phyloP scores from a whole-genome alignment of 2,888 invertebrate genomes.

The Sesamia inferens region DNA sequence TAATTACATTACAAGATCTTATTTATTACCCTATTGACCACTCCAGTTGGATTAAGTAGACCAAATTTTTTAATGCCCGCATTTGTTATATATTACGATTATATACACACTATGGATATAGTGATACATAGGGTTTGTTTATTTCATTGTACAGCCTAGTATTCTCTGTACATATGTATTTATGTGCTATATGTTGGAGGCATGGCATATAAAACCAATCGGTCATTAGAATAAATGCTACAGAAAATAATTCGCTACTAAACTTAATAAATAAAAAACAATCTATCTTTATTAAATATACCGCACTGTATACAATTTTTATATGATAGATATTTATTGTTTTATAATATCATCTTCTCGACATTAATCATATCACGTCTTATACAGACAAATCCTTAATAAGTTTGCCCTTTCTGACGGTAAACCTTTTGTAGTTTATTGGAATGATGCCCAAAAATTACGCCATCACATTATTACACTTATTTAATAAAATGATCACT shows the following conservation, averaged over 20 bases:
- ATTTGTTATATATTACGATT: too few species aligned
- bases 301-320: not conserved
- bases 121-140: not conserved
- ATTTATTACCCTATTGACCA: not conserved
- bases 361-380: constrained; percentile 17
- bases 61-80: not conserved
- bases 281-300: not conserved
- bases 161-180: not conserved
- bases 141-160: not conserved
- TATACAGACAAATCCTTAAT: not conserved
- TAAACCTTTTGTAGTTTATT: constrained; percentile 27
- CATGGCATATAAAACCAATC: not conserved
- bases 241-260: not conserved
- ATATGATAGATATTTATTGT: not conserved
- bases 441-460: constrained; percentile 33
- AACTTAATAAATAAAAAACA: not conserved
- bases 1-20: constrained; percentile 1
- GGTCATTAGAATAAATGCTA: not conserved
- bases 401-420: not conserved
- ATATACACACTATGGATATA: not conserved
- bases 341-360: not conserved
- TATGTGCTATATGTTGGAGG: not conserved
- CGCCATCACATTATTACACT: constrained; percentile 6
- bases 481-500: constrained; percentile 37
- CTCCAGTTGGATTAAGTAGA: not conserved